Percentiles rank a stretch among this genome's conserved stretches.
Evolutionary conservation across 2,888 invertebrate genomes (phyloP).

Genomic region (Cordilura impudica): DNA sequence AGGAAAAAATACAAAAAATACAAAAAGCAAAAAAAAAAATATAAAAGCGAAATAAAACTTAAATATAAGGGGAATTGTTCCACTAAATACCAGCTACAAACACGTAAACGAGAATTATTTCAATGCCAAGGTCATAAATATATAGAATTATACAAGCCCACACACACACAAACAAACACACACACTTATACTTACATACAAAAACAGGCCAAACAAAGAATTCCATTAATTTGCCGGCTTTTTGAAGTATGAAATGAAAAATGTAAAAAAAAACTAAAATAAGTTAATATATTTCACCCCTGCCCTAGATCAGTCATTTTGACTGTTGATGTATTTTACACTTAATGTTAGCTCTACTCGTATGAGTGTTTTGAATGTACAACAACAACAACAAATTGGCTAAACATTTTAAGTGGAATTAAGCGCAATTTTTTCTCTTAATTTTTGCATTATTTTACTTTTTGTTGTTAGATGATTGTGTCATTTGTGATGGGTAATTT

Average conservation of each 20-base stretch:
- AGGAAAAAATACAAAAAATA: neutral
- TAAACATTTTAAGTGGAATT: conserved; percentile 22
- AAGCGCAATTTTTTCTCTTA: conserved; percentile 17
- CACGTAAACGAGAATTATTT: conserved; percentile 28
- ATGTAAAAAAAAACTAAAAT: neutral
- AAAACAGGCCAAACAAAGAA: too few relatives aligned
- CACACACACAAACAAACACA: neutral
- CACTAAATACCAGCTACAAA: neutral
- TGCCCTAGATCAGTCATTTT: neutral
- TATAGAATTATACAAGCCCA: conserved; percentile 12
- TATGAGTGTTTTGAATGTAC: neutral
- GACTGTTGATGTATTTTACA: conserved; percentile 8
- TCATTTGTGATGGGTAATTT: too few relatives aligned
- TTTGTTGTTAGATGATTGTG: too few relatives aligned
- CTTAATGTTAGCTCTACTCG: neutral
- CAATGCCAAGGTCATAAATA: conserved; percentile 55
- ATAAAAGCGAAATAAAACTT: neutral
- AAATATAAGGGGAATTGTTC: conserved; percentile 1
- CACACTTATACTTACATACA: too few relatives aligned
- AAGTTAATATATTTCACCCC: conserved; percentile 4
- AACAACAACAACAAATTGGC: neutral
- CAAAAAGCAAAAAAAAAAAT: neutral
- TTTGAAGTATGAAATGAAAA: neutral
- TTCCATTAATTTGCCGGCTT: conserved; percentile 26
- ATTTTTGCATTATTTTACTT: neutral